A percentile compares a stretch with the other conserved stretches of the same genome.
These are phyloP conservation scores for Artibeus lituratus DNA, from an alignment of 2,797 vertebrate species.

Conservation along the genomic window DNA sequence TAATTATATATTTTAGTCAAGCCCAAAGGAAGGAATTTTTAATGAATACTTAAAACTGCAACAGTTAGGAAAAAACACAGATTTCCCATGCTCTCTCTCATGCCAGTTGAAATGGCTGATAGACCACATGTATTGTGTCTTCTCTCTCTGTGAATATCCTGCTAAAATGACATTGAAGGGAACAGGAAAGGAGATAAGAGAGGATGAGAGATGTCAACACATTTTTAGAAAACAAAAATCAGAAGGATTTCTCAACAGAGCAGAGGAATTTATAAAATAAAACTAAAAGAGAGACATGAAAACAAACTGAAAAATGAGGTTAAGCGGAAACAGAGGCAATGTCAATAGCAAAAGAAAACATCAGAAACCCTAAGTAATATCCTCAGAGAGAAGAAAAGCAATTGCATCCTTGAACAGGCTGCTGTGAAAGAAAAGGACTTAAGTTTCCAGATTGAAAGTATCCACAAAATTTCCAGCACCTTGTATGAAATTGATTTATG, in stretches of 20 bases:
- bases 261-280: not conserved
- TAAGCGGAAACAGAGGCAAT: not conserved
- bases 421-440: not conserved
- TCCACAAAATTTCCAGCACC: not conserved
- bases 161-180: not conserved
- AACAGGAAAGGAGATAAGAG: not conserved
- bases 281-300: not conserved
- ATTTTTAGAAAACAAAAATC: not conserved
- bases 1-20: slow-evolving; percentile 30
- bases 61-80: not conserved
- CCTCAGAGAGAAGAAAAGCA: not conserved
- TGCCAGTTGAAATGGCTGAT: not conserved
- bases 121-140: not conserved
- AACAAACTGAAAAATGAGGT: not conserved
- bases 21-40: slow-evolving; percentile 7
- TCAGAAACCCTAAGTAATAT: not conserved
- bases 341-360: not conserved
- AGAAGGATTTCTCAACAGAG: not conserved
- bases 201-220: not conserved
- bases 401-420: not conserved
- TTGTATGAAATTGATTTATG: not conserved
- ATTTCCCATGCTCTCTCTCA: not conserved
- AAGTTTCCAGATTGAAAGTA: not conserved
- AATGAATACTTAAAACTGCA: not conserved
- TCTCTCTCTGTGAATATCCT: slow-evolving; percentile 5